These are phyloP conservation scores for Euura lappo DNA, from an alignment of 1,140 invertebrate species.

Conservation along the genomic window DNA sequence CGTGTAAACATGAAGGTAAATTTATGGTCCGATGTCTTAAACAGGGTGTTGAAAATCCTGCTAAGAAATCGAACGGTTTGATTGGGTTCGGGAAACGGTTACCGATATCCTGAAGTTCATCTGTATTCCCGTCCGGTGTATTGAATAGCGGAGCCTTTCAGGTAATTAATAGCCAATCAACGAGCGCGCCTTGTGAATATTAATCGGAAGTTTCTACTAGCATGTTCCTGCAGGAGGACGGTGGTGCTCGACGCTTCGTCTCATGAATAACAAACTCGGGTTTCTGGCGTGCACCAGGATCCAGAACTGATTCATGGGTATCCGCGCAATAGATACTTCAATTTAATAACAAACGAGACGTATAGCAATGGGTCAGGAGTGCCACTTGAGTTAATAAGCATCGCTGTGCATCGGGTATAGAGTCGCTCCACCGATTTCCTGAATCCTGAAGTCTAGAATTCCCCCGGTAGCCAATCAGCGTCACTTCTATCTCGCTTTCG, in stretches of 20 bases:
- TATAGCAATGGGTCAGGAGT: neutral
- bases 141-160: slow-evolving; percentile 17
- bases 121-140: slow-evolving; percentile 43
- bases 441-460: neutral
- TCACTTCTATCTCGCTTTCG: too few species aligned
- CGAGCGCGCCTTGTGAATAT: slow-evolving; percentile 40
- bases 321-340: slow-evolving; percentile 4
- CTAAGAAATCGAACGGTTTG: neutral
- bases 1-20: neutral
- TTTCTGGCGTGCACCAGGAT: neutral
- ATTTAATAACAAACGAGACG: slow-evolving; percentile 7
- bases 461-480: too few species aligned
- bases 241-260: neutral
- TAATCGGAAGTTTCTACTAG: slow-evolving; percentile 23
- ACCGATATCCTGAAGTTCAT: slow-evolving; percentile 29
- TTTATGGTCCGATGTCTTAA: neutral
- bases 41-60: neutral
- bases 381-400: neutral
- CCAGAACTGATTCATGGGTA: neutral
- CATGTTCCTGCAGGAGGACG: neutral
- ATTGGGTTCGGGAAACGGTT: neutral
- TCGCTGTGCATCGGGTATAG: neutral
- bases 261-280: slow-evolving; percentile 3
- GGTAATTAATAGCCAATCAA: slow-evolving; percentile 48
- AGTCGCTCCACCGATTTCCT: neutral